Conservation (phyloP, 2,797 vertebrate genomes). For the Helostoma temminkii region DNA sequence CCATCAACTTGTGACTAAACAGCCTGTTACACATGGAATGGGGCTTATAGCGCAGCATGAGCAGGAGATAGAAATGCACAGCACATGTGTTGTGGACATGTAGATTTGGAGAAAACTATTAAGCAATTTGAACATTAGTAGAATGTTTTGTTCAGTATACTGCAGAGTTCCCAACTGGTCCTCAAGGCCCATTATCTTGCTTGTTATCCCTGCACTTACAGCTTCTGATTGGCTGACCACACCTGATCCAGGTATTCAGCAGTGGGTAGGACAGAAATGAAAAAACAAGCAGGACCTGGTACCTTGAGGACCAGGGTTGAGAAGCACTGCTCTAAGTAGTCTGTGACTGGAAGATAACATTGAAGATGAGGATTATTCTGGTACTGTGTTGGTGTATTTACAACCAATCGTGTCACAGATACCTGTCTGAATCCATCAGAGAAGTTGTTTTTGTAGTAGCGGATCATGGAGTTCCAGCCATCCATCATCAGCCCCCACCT, state of each 20-base stretch:
- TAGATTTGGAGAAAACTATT: not conserved
- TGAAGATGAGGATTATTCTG: not conserved
- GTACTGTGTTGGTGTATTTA: not conserved
- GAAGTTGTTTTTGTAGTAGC: constrained; percentile 99
- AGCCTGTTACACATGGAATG: too few relatives aligned
- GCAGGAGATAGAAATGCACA: not conserved
- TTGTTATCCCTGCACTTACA: too few relatives aligned
- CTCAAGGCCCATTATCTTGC: too few relatives aligned
- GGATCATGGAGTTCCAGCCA: constrained; percentile 96
- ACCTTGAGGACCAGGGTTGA: too few relatives aligned
- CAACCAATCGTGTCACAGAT: not conserved
- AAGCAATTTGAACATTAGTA: not conserved
- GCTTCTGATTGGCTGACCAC: too few relatives aligned
- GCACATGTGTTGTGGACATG: not conserved
- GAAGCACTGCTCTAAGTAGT: too few relatives aligned
- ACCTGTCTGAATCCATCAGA: constrained; percentile 99
- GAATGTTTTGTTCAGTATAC: not conserved
- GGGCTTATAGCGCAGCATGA: not conserved
- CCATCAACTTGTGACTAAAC: not conserved
- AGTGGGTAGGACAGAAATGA: too few relatives aligned
- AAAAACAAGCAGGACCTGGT: too few relatives aligned
- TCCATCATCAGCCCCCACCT: constrained; percentile 95
- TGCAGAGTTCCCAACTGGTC: not conserved
- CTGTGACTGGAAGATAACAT: not conserved
- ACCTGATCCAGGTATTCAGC: too few relatives aligned